phyloP scores from a whole-genome alignment of 2,797 vertebrate genomes.

The Champsocephalus gunnari region DNA sequence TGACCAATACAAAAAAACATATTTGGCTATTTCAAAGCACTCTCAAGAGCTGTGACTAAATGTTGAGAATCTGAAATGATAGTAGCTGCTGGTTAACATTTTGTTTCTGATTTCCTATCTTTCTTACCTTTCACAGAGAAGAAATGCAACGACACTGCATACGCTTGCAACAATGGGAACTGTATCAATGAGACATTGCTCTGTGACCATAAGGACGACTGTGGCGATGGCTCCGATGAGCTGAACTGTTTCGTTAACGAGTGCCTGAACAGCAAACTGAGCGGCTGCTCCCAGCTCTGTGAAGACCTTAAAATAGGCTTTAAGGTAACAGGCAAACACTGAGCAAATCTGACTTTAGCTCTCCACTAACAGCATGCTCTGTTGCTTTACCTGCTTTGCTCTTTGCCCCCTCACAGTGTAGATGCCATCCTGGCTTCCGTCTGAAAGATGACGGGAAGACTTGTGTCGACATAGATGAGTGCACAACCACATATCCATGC shows the following conservation, averaged over 20 bases:
- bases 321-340: slow-evolving; percentile 87
- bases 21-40: background rate
- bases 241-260: slow-evolving; percentile 96
- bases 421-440: slow-evolving; percentile 93
- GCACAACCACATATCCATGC: slow-evolving; percentile 95
- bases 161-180: slow-evolving; percentile 90
- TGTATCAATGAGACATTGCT: slow-evolving; percentile 92
- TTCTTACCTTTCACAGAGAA: slow-evolving; percentile 84
- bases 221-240: slow-evolving; percentile 92
- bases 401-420: slow-evolving; percentile 85
- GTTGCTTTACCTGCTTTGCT: slow-evolving; percentile 51
- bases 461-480: slow-evolving; percentile 95
- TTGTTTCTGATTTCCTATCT: slow-evolving; percentile 28
- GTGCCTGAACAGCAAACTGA: slow-evolving; percentile 93
- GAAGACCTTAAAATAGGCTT: slow-evolving; percentile 97
- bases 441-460: slow-evolving; percentile 96
- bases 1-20: background rate
- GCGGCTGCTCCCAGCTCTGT: slow-evolving; percentile 96
- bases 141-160: slow-evolving; percentile 93
- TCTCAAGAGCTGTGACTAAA: background rate
- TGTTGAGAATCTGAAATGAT: slow-evolving; percentile 14
- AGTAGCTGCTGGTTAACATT: slow-evolving; percentile 10
- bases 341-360: slow-evolving; percentile 6
- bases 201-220: slow-evolving; percentile 94
- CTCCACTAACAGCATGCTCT: background rate